phyloP scores from a whole-genome alignment of 2,797 vertebrate genomes.

The Dallia pectoralis region DNA sequence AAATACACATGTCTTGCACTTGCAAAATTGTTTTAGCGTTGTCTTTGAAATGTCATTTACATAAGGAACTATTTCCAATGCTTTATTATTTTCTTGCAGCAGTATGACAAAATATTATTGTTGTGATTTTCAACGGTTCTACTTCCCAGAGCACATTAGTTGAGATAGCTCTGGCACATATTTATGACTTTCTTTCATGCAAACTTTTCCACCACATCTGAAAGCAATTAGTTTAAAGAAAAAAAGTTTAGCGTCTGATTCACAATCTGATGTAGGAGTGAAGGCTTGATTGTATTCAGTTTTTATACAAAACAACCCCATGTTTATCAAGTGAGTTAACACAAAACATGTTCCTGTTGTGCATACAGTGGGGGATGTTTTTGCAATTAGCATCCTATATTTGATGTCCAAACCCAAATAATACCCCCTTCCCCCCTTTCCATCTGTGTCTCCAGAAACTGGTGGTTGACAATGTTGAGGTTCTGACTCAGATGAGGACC shows the following conservation, averaged over 20 bases:
- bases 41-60: not conserved
- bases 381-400: not conserved
- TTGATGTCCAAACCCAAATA: not conserved
- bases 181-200: conserved; percentile 30
- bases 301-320: conserved; percentile 10
- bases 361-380: not conserved
- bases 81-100: not conserved
- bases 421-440: not conserved
- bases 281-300: conserved; percentile 6
- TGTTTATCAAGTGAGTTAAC: conserved; percentile 26
- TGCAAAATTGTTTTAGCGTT: conserved; percentile 10
- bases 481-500: conserved; percentile 98
- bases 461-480: conserved; percentile 97
- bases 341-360: conserved; percentile 12
- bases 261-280: conserved; percentile 27
- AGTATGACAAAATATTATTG: conserved; percentile 14
- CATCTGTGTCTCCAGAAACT: conserved; percentile 81
- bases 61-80: not conserved
- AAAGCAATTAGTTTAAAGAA: conserved; percentile 40
- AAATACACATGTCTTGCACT: not conserved
- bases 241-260: conserved; percentile 38
- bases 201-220: conserved; percentile 36
- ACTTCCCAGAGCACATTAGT: conserved; percentile 14
- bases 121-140: conserved; percentile 19
- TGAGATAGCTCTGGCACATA: conserved; percentile 23